Conservation (phyloP, 2,888 invertebrate genomes). For the Andrena bucephala region DNA sequence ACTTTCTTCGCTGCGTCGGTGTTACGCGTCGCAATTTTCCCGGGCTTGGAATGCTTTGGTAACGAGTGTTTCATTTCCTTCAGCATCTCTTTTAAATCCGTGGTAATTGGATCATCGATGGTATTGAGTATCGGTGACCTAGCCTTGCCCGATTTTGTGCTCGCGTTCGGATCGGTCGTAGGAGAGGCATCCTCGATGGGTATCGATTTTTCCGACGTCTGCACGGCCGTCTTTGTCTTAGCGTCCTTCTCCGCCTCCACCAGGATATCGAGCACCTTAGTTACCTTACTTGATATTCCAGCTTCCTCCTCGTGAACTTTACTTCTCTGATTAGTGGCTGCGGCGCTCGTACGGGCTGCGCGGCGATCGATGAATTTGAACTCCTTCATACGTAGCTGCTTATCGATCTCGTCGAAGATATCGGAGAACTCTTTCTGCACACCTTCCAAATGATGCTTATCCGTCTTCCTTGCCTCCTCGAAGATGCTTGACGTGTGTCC, state of each 20-base stretch:
- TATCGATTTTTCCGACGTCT: conserved; percentile 58
- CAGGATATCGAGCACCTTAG: conserved; percentile 77
- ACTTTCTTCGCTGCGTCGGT: conserved; percentile 35
- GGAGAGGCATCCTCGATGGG: conserved; percentile 36
- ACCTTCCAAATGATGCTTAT: conserved; percentile 38
- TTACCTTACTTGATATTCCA: conserved; percentile 74
- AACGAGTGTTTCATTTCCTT: conserved; percentile 92
- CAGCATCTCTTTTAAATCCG: conserved; percentile 88
- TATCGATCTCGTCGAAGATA: conserved; percentile 80
- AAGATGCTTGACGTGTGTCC: conserved; percentile 33
- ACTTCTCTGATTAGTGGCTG: conserved; percentile 41
- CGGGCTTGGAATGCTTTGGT: conserved; percentile 87
- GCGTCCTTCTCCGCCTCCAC: conserved; percentile 75
- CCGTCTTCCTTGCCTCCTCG: conserved; percentile 24
- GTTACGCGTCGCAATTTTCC: conserved; percentile 57
- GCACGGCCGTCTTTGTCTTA: conserved; percentile 54
- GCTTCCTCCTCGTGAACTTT: conserved; percentile 59
- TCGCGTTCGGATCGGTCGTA: conserved; percentile 37
- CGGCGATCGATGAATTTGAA: conserved; percentile 55
- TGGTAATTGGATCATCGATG: conserved; percentile 74
- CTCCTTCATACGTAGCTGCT: conserved; percentile 71
- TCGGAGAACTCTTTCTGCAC: conserved; percentile 77
- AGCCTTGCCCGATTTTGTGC: conserved; percentile 48
- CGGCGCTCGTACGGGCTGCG: conserved; percentile 10
- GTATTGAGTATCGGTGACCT: conserved; percentile 64